Percentiles rank a stretch among this genome's conserved stretches.
Evolutionary conservation across 2,888 invertebrate genomes (phyloP).

Genomic region (Trypoxylon attenuatum): DNA sequence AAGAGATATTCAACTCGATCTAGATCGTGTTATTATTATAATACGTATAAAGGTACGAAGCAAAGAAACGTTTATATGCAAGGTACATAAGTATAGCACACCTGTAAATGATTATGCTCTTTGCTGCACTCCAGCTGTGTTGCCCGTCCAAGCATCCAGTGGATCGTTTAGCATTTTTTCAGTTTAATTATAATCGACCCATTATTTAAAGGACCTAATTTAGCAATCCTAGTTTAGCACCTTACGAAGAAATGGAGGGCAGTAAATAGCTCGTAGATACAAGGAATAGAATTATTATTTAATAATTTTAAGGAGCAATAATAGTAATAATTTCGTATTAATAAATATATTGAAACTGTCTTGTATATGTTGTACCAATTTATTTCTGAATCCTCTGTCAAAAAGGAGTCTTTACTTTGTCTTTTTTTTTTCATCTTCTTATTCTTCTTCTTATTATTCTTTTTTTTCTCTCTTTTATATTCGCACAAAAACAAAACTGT

Average conservation of each 20-base stretch:
- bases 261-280: conserved; percentile 57
- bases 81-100: conserved; percentile 59
- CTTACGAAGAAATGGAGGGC: conserved; percentile 56
- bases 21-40: conserved; percentile 16
- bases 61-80: conserved; percentile 58
- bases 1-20: conserved; percentile 13
- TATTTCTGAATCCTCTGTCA: conserved; percentile 55
- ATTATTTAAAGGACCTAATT: conserved; percentile 65
- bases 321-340: conserved; percentile 73
- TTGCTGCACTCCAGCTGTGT: conserved; percentile 63
- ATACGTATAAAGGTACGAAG: conserved; percentile 35
- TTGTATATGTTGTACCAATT: conserved; percentile 59
- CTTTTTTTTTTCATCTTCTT: conserved; percentile 1
- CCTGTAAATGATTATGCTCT: conserved; percentile 60
- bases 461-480: background rate
- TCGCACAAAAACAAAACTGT: background rate
- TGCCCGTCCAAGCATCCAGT: conserved; percentile 61
- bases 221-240: conserved; percentile 48
- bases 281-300: conserved; percentile 68
- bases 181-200: conserved; percentile 5
- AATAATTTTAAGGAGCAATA: conserved; percentile 72
- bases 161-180: conserved; percentile 25
- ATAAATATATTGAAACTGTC: conserved; percentile 71
- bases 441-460: conserved; percentile 5
- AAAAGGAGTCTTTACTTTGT: conserved; percentile 27